These are phyloP conservation scores for Thecophora atra DNA, from an alignment of 2,888 invertebrate genomes.

Conservation along the genomic window DNA sequence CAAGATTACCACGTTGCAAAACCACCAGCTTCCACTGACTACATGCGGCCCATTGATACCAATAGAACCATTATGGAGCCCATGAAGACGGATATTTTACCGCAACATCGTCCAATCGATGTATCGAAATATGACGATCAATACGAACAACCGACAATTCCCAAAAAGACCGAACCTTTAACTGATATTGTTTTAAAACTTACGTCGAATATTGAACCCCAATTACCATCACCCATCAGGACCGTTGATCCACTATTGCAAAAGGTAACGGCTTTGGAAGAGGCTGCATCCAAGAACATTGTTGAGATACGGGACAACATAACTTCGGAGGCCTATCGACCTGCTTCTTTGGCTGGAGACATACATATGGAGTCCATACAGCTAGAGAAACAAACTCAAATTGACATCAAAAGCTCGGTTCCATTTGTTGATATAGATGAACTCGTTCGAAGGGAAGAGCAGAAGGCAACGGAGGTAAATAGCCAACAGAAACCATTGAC, in stretches of 20 bases:
- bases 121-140: conserved; percentile 53
- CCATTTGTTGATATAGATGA: conserved; percentile 54
- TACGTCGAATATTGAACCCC: neutral
- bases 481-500: conserved; percentile 44
- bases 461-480: conserved; percentile 42
- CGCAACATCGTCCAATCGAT: conserved; percentile 61
- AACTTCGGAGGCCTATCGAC: conserved; percentile 54
- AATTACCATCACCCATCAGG: conserved; percentile 21
- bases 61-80: neutral
- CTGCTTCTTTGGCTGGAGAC: conserved; percentile 54
- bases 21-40: conserved; percentile 56
- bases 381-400: conserved; percentile 54
- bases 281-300: conserved; percentile 52
- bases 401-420: conserved; percentile 53
- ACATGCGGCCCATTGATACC: conserved; percentile 54
- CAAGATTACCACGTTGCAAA: conserved; percentile 57
- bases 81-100: conserved; percentile 46
- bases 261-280: conserved; percentile 55
- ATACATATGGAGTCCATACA: conserved; percentile 43
- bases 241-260: conserved; percentile 48
- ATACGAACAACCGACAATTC: conserved; percentile 36
- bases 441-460: conserved; percentile 51
- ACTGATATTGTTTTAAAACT: too few species aligned
- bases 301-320: conserved; percentile 59
- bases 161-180: too few species aligned